Conservation (phyloP, 2,797 vertebrate genomes). For the Oreortyx pictus region DNA sequence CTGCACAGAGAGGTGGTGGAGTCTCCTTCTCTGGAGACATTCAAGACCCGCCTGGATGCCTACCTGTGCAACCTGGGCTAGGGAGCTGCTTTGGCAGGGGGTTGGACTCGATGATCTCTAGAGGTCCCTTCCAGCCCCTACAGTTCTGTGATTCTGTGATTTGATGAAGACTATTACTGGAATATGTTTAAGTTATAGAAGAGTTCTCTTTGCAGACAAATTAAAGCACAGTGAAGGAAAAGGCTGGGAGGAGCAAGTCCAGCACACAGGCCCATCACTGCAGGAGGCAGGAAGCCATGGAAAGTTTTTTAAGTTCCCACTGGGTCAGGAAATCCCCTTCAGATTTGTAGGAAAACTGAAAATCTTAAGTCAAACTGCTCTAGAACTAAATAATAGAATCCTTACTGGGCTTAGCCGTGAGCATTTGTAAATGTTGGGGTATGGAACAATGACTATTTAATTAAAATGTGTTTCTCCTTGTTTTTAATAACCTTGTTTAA, state of each 20-base stretch:
- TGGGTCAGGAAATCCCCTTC: background rate
- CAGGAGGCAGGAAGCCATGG: background rate
- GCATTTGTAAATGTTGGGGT: background rate
- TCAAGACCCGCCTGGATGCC: too few relatives aligned
- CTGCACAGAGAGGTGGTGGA: too few relatives aligned
- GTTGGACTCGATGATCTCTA: too few relatives aligned
- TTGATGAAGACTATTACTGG: background rate
- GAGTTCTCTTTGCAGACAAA: fast-evolving
- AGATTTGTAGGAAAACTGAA: background rate
- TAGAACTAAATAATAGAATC: background rate
- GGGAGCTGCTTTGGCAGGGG: too few relatives aligned
- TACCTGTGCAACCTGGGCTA: too few relatives aligned
- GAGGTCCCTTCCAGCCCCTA: too few relatives aligned
- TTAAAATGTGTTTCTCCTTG: background rate
- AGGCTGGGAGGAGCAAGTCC: background rate
- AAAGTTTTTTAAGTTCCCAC: background rate
- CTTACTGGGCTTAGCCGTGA: background rate
- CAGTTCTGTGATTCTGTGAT: too few relatives aligned
- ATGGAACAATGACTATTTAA: background rate
- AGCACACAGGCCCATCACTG: too few relatives aligned
- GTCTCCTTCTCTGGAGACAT: too few relatives aligned
- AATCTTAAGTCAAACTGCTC: background rate
- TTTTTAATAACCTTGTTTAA: background rate
- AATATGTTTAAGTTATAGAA: background rate
- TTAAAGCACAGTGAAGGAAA: background rate